Evolutionary conservation across 2,113 vertebrate species (phyloP), one percentile per base, ranked within the genome.

Genomic region (Lethenteron reissneri): DNA sequence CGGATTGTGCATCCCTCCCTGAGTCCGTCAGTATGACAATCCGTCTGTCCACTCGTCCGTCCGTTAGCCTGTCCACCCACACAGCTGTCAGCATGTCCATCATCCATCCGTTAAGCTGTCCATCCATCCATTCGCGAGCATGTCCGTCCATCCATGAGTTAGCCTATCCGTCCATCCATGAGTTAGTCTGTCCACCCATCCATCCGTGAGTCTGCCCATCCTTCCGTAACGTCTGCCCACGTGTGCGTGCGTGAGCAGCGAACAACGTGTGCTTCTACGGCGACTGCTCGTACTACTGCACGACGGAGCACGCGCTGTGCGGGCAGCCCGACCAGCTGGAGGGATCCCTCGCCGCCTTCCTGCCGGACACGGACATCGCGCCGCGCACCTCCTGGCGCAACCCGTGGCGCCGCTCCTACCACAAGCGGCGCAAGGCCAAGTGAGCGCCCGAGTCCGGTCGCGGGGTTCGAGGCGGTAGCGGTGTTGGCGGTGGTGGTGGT

Each of bases 401-500:
- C 81, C 94, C 94, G 0, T 99, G 94, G 94, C 83, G 91, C 69
- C 87, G 94, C 58, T 99, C 94, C 15, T 99, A 99, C 80, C 92
- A 99, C 82, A 99, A 99, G 73, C 89, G 94, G 81, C 97, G 94
- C 85, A 97, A 97, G 83, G 94, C 94, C 19, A 92, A 99, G 94
- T 97, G 80, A 88, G 91, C 78, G 56, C 64, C 56, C 71, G 59
- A 11, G 76, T 41, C 5, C 5, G 41, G 41, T 41, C 41, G 3
- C 41, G 41, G 41, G 41, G 41, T 41, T 41, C 41, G 41, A 41
- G 41, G 41, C 5, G 41, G 41, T 7, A 2, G 41, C 6, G 41
- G 5, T 41, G 41, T 1, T 41, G 41, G 41, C 6, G 41, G 41
- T 41, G 41, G 41, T 41, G 4, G 41, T 7, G 4, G 41, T 1